Conservation (phyloP, 2,797 vertebrate genomes). For the Nyctalus aviator region DNA sequence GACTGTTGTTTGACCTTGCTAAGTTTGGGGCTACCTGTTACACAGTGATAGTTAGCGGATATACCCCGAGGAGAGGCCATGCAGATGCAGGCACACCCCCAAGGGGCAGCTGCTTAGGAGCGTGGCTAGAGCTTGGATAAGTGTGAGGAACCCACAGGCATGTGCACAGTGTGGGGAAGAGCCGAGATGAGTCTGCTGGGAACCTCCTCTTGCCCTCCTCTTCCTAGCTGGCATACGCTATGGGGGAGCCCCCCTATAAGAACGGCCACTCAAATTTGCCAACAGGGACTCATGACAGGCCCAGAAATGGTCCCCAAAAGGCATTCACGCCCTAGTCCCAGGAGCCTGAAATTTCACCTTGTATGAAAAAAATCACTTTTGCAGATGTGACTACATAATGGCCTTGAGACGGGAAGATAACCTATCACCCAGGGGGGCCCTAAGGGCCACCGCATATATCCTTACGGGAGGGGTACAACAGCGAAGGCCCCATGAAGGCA, state of each 20-base stretch:
- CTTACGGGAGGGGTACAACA: neutral
- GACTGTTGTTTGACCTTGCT: neutral
- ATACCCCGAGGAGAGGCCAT: fast-evolving
- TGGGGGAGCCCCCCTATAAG: neutral
- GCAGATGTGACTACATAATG: neutral
- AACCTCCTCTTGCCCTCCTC: neutral
- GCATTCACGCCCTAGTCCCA: neutral
- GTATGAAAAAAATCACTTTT: neutral
- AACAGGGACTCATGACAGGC: neutral
- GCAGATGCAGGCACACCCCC: neutral
- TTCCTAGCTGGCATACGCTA: neutral
- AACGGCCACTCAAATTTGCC: neutral
- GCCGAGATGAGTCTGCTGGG: neutral
- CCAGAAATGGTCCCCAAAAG: neutral
- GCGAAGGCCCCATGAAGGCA: neutral
- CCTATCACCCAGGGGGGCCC: neutral
- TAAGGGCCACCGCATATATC: neutral
- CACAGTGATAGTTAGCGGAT: fast-evolving
- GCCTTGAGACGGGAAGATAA: neutral
- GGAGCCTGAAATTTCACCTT: neutral
- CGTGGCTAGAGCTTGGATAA: neutral
- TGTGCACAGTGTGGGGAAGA: too few relatives aligned
- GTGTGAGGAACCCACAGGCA: neutral
- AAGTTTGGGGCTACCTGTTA: neutral
- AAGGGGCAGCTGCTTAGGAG: neutral